Evolutionary conservation across 2,113 vertebrate species (phyloP).

Genomic region (Phycodurus eques): DNA sequence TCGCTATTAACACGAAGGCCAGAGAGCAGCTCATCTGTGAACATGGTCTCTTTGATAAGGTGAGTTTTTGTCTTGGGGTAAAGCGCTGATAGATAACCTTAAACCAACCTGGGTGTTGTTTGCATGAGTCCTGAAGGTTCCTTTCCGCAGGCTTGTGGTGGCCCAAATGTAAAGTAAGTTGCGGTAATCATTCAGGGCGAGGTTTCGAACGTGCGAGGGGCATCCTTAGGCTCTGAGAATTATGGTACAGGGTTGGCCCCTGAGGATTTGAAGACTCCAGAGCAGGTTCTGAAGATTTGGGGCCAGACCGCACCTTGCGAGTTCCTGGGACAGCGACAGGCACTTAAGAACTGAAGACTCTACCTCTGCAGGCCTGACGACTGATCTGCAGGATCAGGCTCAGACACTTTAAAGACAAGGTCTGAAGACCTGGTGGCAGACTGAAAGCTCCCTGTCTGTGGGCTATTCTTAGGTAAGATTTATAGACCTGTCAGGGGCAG

Average conservation of each 20-base stretch:
- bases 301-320: background rate
- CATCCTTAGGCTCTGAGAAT: background rate
- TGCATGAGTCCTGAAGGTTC: background rate
- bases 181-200: background rate
- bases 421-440: background rate
- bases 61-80: constrained; percentile 39
- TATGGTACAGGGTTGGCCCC: background rate
- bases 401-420: background rate
- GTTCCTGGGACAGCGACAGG: background rate
- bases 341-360: background rate
- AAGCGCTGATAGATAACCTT: background rate
- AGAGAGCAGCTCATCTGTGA: constrained; percentile 96
- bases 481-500: background rate
- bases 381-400: background rate
- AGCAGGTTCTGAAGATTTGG: background rate
- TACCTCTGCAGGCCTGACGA: background rate
- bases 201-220: background rate
- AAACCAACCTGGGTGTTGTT: background rate
- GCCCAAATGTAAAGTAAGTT: background rate
- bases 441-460: background rate
- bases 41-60: constrained; percentile 96
- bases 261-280: background rate
- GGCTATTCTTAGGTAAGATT: background rate
- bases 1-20: constrained; percentile 98
- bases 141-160: background rate